Base-by-base conservation (phyloP, 2,888 invertebrate species). In the Bellardia bayeri region DNA sequence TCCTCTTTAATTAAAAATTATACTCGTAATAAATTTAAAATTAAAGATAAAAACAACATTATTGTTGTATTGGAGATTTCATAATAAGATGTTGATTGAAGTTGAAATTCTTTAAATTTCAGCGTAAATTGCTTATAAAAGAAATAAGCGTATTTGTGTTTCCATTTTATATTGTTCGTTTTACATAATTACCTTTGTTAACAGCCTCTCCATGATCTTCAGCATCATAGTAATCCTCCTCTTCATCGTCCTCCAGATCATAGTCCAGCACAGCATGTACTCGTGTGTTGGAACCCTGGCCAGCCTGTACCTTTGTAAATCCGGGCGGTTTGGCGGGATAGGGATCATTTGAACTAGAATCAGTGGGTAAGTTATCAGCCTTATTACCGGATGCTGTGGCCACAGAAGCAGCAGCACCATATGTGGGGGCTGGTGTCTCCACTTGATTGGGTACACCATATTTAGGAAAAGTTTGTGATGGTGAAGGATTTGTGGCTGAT, bases 281-380 rank as follows among this genome's bases (percentile, higher is more conserved):
- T 82, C 94, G 93, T 86, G 94, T 90, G 94, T 96, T 85, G 94
- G 94, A 91, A 1, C 94, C 94, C 33, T 94, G 93, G 2, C 94
- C 94, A 2, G 95, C 94, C 87, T 95, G 95, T 63, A 96, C 96
- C 90, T 95, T 95, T 14, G 96, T 96, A 91, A 95, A 96, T 6
- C 95, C 95, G 3, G 96, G 95, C 49, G 95, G 95, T 87, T 95
- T 94, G 80, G 95, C 94, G 1, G 95, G 94, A 88, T 94, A 94
- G 23, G 91, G 89, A 68, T 90, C 91, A 69, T 88, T 88, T 56
- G 87, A 79, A 85, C 88, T 89, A 79, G 85, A 84, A 66, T 71
- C 86, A 68, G 63, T 82, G 66, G 78, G 69, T 40, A 64, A 72
- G 51, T 69, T 90, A 16, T 90, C 91, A 68, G 90, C 90, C 68